These are phyloP conservation scores for Hystrix cristata DNA, from an alignment of 2,113 vertebrate species.

Conservation along the genomic window DNA sequence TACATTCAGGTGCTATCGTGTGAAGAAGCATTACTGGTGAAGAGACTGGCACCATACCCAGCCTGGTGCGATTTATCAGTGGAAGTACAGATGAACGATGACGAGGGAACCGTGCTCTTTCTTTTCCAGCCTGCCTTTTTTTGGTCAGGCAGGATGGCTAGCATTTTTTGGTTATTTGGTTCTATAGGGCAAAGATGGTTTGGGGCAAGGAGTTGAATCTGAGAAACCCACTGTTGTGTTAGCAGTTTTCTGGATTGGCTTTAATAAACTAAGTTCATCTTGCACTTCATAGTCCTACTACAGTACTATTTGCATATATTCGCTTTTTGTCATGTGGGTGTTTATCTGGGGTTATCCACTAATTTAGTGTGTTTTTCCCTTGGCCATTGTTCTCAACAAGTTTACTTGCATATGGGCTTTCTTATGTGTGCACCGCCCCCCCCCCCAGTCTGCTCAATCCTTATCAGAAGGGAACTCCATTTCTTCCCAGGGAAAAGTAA, in stretches of 20 bases:
- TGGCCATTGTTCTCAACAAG: not conserved
- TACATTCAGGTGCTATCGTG: not conserved
- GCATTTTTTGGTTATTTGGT: conserved; percentile 20
- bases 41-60: not conserved
- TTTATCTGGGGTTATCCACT: conserved; percentile 33
- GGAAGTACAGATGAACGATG: not conserved
- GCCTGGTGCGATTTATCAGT: not conserved
- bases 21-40: conserved; percentile 10
- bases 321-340: conserved; percentile 15
- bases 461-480: conserved; percentile 55
- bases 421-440: not conserved
- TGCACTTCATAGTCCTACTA: conserved; percentile 1
- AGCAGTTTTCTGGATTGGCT: not conserved
- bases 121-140: not conserved
- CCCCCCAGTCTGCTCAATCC: conserved; percentile 4
- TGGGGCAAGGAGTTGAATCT: not conserved
- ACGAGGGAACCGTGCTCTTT: not conserved
- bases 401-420: not conserved
- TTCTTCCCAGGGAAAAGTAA: conserved; percentile 13
- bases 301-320: not conserved
- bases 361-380: conserved; percentile 13
- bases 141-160: not conserved
- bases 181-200: not conserved
- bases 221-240: not conserved
- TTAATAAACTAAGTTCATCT: conserved; percentile 3